phyloP scores from a whole-genome alignment of 23 tunicate genomes.

The Clavelina lepadiformis region DNA sequence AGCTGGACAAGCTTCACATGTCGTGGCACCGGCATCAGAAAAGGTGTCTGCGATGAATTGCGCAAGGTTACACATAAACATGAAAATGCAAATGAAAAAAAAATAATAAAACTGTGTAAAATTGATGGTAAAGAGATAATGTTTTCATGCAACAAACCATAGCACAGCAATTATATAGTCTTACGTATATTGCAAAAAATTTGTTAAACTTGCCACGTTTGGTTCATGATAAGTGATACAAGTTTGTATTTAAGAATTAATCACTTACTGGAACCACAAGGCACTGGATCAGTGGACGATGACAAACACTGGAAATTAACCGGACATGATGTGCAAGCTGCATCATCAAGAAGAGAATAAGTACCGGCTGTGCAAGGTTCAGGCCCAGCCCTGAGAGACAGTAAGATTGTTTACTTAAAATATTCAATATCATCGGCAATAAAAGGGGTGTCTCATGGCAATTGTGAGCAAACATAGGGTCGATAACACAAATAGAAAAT shows the following conservation, averaged over 20 bases:
- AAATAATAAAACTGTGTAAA: no score
- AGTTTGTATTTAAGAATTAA: no score
- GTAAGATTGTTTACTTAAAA: not conserved
- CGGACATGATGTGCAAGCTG: conserved; percentile 63
- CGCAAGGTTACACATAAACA: no score
- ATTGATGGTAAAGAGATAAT: no score
- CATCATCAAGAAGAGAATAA: conserved; percentile 54
- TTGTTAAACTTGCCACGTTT: not conserved
- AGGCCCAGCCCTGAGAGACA: conserved; percentile 10
- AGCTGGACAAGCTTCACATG: conserved; percentile 59
- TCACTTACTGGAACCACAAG: conserved; percentile 67
- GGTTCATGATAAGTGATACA: not conserved
- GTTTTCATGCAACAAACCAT: no score
- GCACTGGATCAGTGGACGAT: conserved; percentile 15
- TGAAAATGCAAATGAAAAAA: no score
- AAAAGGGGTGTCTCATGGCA: no score
- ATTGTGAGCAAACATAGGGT: no score
- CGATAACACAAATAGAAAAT: no score
- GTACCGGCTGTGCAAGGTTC: conserved; percentile 46
- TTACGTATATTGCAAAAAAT: no score
- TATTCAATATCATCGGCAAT: not conserved
- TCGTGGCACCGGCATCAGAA: conserved; percentile 33
- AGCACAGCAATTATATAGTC: no score
- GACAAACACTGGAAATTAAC: conserved; percentile 41
- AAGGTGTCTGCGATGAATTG: conserved; percentile 22